These are phyloP conservation scores for Alentia gelatinosa DNA, from an alignment of 2,888 invertebrate species.

Conservation along the genomic window DNA sequence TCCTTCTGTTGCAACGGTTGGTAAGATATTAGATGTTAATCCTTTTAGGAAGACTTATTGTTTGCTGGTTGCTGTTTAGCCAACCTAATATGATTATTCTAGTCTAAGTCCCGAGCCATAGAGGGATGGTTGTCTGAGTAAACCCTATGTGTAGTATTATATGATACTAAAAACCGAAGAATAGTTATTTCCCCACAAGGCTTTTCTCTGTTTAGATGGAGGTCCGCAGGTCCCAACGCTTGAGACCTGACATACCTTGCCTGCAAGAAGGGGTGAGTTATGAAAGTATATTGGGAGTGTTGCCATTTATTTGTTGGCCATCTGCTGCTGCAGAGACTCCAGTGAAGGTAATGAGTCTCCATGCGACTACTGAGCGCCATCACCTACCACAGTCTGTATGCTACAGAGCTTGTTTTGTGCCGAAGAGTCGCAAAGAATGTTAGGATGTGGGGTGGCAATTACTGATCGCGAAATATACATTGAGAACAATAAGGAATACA, in stretches of 20 bases:
- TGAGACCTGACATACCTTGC: constrained; percentile 5
- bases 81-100: not conserved
- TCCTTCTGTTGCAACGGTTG: not conserved
- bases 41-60: not conserved
- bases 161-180: not conserved
- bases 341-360: too few species aligned
- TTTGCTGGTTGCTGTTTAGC: not conserved
- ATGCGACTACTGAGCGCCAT: too few species aligned
- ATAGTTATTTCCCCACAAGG: too few species aligned
- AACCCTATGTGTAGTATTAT: not conserved
- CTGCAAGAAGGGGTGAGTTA: not conserved
- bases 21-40: constrained; percentile 3
- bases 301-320: not conserved
- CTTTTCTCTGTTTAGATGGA: not conserved
- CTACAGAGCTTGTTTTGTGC: not conserved
- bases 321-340: not conserved
- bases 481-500: not conserved
- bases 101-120: not conserved
- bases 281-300: not conserved
- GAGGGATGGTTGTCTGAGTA: not conserved
- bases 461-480: not conserved
- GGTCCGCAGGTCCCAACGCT: not conserved
- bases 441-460: not conserved
- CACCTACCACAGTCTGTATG: not conserved
- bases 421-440: not conserved